Evolutionary conservation across 37 sponge, comb jelly and placozoan genomes (phyloP), one percentile per base, ranked within the genome.

Genomic region (Sycon ciliatum): DNA sequence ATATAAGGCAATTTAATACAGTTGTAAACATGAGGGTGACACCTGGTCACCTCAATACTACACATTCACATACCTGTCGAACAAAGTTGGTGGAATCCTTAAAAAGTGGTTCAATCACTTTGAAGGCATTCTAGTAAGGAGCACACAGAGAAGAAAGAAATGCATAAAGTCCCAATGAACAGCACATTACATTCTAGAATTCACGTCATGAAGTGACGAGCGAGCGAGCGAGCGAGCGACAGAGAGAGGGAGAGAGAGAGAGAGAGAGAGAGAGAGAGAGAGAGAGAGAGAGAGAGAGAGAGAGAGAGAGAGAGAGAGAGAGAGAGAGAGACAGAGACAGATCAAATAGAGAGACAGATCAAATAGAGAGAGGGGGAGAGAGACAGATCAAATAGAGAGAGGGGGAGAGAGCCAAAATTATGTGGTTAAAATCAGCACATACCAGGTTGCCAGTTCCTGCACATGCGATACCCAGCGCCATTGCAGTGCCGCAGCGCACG

Each of bases 381-480:
- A 49, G 4, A 3, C 20, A n/a, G 2, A 30, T 4, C 7, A 35
- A 4, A 66, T 9, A 30, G 11, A 60, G n/a, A 60, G 11, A 18
- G 11, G 22, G 34, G 27, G 67, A 28, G 16, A 6, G 34, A 65
- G 6, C 16, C 53, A 46, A 20, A 46, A 26, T 32, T n/a, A 31
- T 5, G 1, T 16, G 1, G 4, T 40, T 27, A 42, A 39, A 31
- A n/a, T 37, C 58, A 7, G 20, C 37, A 56, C 20, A 9, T 7
- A 80, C 88, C 84, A 84, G 87, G 83, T 85, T 84, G 18, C 95
- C 95, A 26, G 87, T 83, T 16, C 94, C 93, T 38, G 93, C 93
- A 82, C 99, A 97, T 20, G 87, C 85, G 24, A 97, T 86, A 18
- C 99, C 99, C 29, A 97, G 83, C n/a, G 99, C 99, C 82, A 86